These are phyloP conservation scores for Lobophora halterata DNA, from an alignment of 2,888 invertebrate species.

Conservation along the genomic window DNA sequence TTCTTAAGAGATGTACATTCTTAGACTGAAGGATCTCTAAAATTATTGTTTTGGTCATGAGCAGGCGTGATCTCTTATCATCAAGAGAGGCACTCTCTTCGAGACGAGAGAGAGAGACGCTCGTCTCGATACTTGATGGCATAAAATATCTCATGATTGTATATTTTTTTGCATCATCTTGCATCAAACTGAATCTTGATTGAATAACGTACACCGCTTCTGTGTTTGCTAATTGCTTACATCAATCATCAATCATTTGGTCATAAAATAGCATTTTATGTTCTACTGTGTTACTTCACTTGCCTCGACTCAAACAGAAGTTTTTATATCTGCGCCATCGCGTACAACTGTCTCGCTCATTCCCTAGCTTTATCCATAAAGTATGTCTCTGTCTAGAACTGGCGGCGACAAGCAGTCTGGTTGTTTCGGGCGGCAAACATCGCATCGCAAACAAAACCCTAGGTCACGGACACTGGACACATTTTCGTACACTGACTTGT, in stretches of 20 bases:
- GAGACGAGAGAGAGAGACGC: no score
- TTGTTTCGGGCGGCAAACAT: slow-evolving; percentile 61
- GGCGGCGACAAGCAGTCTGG: slow-evolving; percentile 80
- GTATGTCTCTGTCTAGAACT: slow-evolving; percentile 59
- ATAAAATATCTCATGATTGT: no score
- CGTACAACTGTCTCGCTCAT: slow-evolving; percentile 52
- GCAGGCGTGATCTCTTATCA: no score
- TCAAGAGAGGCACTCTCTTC: no score
- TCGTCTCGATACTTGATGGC: no score
- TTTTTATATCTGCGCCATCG: slow-evolving; percentile 65
- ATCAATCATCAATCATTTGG: no score
- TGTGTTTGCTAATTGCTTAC: slow-evolving; percentile 32
- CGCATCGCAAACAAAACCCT: slow-evolving; percentile 72
- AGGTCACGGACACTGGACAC: slow-evolving; percentile 68
- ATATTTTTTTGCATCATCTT: no score
- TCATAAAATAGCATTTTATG: slow-evolving; percentile 58
- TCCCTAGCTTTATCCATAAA: slow-evolving; percentile 44
- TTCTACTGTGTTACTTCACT: slow-evolving; percentile 57
- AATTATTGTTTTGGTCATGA: no score
- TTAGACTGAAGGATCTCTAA: no score
- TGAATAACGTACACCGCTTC: not conserved
- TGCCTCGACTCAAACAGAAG: slow-evolving; percentile 43
- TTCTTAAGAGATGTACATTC: no score
- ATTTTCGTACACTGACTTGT: slow-evolving; percentile 54
- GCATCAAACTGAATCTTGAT: slow-evolving; percentile 1